Evolutionary conservation across 2,797 vertebrate genomes (phyloP).

Genomic region (Danio tinwini): DNA sequence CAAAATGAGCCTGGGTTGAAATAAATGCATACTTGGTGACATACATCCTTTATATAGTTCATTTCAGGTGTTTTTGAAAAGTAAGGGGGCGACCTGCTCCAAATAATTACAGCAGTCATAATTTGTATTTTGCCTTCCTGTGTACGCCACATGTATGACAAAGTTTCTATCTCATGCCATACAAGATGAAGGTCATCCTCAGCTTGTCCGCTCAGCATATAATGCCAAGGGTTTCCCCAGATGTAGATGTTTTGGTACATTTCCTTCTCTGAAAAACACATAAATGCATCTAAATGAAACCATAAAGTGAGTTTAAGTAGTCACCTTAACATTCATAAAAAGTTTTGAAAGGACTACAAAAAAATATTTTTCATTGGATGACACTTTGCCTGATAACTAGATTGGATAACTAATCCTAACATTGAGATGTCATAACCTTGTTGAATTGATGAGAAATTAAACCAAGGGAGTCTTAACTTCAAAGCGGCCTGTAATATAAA

Average conservation of each 20-base stretch:
- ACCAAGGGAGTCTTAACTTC: constrained; percentile 57
- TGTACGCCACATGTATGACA: constrained; percentile 61
- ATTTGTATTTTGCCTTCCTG: too few species aligned
- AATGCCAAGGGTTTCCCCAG: not conserved
- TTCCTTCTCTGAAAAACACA: constrained; percentile 6
- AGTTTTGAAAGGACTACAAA: not conserved
- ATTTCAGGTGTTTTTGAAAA: constrained; percentile 47
- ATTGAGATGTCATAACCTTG: constrained; percentile 60
- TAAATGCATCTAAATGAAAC: not conserved
- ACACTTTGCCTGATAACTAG: constrained; percentile 41
- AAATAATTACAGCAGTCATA: constrained; percentile 60
- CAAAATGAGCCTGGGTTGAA: too few species aligned
- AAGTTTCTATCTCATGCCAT: constrained; percentile 1
- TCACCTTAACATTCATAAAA: not conserved
- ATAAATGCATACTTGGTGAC: too few species aligned
- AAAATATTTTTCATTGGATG: not conserved
- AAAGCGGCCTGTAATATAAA: constrained; percentile 64
- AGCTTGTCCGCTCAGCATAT: constrained; percentile 1
- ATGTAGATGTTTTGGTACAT: not conserved
- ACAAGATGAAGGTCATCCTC: constrained; percentile 8
- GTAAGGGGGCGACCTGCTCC: constrained; percentile 47
- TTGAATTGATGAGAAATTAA: constrained; percentile 63
- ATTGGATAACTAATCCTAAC: constrained; percentile 48
- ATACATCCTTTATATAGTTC: not conserved
- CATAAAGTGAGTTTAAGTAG: not conserved